Conservation (phyloP, 2,797 vertebrate genomes). For the Rallus crepitans region DNA sequence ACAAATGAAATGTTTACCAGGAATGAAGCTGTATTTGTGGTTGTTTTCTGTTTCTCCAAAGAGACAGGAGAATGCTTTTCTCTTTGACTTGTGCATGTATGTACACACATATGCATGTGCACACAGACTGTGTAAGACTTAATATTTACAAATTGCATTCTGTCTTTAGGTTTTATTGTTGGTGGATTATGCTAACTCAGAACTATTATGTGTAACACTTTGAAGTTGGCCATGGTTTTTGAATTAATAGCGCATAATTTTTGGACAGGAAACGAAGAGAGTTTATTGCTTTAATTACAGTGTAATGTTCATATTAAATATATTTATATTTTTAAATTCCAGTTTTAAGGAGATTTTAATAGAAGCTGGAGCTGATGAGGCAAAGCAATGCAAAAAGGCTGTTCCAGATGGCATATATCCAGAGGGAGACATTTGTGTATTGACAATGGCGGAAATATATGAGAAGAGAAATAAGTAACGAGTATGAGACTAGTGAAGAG, state of each 20-base stretch:
- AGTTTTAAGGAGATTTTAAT: slow-evolving; percentile 59
- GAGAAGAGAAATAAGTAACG: slow-evolving; percentile 32
- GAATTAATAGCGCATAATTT: not conserved
- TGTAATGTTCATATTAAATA: slow-evolving; percentile 57
- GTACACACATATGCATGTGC: accelerated
- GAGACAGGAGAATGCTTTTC: not conserved
- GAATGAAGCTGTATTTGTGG: not conserved
- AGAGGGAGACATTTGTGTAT: slow-evolving; percentile 62
- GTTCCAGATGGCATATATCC: slow-evolving; percentile 66
- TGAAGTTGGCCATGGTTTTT: not conserved
- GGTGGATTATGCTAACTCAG: not conserved
- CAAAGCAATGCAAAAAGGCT: slow-evolving; percentile 57
- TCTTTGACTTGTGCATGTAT: not conserved
- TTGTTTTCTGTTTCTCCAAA: not conserved
- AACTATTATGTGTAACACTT: not conserved
- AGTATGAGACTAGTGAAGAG: slow-evolving; percentile 31
- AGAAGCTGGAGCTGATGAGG: slow-evolving; percentile 62
- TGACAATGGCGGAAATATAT: slow-evolving; percentile 14
- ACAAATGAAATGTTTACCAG: slow-evolving; percentile 28
- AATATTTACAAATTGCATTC: not conserved
- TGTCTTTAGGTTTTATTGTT: not conserved
- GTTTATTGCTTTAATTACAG: slow-evolving; percentile 49
- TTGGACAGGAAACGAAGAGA: not conserved
- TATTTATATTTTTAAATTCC: slow-evolving; percentile 56
- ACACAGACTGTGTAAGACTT: not conserved